Conservation (phyloP, 2,888 invertebrate genomes). For the Petrophora chlorosata region DNA sequence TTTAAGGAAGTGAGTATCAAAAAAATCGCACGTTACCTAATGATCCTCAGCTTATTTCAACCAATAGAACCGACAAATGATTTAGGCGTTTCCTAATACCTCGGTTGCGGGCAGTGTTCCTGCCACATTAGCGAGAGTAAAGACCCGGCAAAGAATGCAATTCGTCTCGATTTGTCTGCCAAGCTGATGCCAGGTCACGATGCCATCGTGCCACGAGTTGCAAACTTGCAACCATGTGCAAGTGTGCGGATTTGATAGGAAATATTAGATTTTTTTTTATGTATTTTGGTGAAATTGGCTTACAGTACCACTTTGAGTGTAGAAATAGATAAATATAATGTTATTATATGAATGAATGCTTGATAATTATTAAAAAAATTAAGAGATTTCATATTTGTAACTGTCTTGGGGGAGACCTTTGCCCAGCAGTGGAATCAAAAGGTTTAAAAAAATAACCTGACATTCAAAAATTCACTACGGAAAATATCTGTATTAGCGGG, state of each 20-base stretch:
- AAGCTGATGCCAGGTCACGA: slow-evolving; percentile 75
- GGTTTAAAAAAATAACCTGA: no score
- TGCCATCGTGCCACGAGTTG: slow-evolving; percentile 68
- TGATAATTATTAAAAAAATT: no score
- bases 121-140: slow-evolving; percentile 47
- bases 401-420: no score
- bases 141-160: slow-evolving; percentile 65
- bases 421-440: no score
- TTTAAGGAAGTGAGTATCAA: not conserved
- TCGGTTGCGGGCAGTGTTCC: slow-evolving; percentile 52
- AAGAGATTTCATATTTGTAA: no score
- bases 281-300: no score
- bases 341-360: no score
- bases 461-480: no score
- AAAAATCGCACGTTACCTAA: slow-evolving; percentile 4
- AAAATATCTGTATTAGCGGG: no score
- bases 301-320: no score
- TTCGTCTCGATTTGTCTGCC: slow-evolving; percentile 80
- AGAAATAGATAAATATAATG: no score
- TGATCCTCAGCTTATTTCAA: slow-evolving; percentile 3
- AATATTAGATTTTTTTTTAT: slow-evolving; percentile 35
- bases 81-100: slow-evolving; percentile 40
- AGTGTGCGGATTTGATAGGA: slow-evolving; percentile 42
- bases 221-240: no score
- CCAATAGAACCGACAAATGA: slow-evolving; percentile 17